Percentiles rank a stretch among this genome's conserved stretches.
phyloP scores from a whole-genome alignment of 2,113 vertebrate species.

The Copsychus sechellarum region DNA sequence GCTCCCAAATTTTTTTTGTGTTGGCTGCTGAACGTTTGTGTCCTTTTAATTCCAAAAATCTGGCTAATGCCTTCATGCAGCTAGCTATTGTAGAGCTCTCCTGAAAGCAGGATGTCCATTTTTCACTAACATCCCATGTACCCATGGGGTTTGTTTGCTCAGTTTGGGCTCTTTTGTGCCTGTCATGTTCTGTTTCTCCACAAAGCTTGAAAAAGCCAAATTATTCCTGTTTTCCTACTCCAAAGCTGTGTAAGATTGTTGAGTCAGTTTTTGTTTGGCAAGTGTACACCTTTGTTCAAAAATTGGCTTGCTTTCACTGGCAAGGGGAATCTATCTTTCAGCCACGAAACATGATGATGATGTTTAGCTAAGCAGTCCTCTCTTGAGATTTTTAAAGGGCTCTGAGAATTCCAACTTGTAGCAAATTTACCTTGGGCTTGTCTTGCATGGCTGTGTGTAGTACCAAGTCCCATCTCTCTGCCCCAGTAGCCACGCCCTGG shows the following conservation, averaged over 20 bases:
- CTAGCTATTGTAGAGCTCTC: not conserved
- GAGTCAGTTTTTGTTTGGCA: conserved; percentile 25
- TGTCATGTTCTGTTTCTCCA: conserved; percentile 1
- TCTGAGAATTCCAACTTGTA: not conserved
- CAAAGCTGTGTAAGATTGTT: not conserved
- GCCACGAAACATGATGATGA: conserved; percentile 23
- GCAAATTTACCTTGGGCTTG: not conserved
- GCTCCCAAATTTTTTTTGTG: not conserved
- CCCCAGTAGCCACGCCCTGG: not conserved
- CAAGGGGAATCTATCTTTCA: not conserved
- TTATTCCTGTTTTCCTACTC: not conserved
- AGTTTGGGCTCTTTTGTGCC: conserved; percentile 1
- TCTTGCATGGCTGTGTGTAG: not conserved
- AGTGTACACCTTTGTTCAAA: conserved; percentile 34
- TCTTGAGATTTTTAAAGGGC: not conserved
- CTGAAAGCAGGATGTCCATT: conserved; percentile 8
- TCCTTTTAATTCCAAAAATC: not conserved
- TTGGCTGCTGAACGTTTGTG: not conserved
- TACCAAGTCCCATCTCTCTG: not conserved
- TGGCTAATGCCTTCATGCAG: not conserved
- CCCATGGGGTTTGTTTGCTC: not conserved
- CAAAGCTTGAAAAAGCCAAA: conserved; percentile 14
- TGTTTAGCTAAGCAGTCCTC: conserved; percentile 22
- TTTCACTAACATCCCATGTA: not conserved
- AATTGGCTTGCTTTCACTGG: conserved; percentile 33